These are phyloP conservation scores for Entosphenus tridentatus DNA, from an alignment of 2,113 vertebrate genomes.

Conservation along the genomic window DNA sequence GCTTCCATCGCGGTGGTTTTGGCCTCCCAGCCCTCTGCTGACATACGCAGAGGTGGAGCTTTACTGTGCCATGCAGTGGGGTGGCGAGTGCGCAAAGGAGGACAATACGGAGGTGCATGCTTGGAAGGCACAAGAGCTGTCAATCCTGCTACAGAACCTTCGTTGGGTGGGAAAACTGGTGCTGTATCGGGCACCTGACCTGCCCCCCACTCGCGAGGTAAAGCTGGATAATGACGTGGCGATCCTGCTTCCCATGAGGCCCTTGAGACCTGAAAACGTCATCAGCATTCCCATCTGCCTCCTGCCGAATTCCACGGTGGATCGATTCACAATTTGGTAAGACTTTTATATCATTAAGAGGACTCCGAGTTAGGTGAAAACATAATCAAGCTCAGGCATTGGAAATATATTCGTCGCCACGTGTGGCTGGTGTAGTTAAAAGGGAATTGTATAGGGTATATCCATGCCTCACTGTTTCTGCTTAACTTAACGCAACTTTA, in stretches of 20 bases:
- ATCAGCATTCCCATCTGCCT: slow-evolving; percentile 58
- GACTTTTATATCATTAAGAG: background rate
- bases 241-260: slow-evolving; percentile 58
- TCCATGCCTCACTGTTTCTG: too few species aligned
- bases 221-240: slow-evolving; percentile 60
- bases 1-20: slow-evolving; percentile 68
- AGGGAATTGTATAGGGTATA: too few species aligned
- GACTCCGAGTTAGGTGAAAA: too few species aligned
- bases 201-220: slow-evolving; percentile 55
- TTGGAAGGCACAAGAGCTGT: slow-evolving; percentile 26
- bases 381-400: too few species aligned
- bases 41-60: slow-evolving; percentile 56
- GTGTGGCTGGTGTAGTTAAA: too few species aligned
- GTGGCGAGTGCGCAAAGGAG: slow-evolving; percentile 40
- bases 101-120: slow-evolving; percentile 18
- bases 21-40: slow-evolving; percentile 26
- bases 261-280: slow-evolving; percentile 60
- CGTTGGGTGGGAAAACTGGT: slow-evolving; percentile 84
- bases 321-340: slow-evolving; percentile 84
- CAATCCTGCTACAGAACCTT: slow-evolving; percentile 61
- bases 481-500: too few species aligned
- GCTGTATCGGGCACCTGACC: slow-evolving; percentile 42
- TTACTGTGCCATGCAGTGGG: slow-evolving; percentile 56
- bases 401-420: too few species aligned
- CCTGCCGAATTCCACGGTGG: slow-evolving; percentile 64